Evolutionary conservation across 2,888 invertebrate species (phyloP).

Genomic region (Synanthedon andrenaeformis): DNA sequence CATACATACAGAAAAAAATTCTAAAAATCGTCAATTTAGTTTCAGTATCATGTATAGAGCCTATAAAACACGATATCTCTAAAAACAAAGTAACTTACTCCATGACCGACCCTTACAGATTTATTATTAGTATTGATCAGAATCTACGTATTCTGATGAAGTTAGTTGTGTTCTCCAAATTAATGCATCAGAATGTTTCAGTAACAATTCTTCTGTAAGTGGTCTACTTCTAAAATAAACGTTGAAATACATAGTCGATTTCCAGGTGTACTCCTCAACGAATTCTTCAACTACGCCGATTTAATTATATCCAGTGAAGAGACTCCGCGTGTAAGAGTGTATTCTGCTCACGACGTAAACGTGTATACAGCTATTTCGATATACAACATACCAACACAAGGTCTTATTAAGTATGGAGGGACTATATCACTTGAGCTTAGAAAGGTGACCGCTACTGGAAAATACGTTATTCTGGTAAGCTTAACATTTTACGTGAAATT

Average conservation of each 20-base stretch:
- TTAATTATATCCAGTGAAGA: constrained; percentile 12
- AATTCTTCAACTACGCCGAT: constrained; percentile 16
- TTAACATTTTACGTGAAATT: neutral
- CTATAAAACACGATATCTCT: too few species aligned
- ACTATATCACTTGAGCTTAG: constrained; percentile 22
- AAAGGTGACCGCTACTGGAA: constrained; percentile 11
- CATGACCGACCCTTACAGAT: too few species aligned
- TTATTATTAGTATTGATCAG: too few species aligned
- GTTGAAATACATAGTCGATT: neutral
- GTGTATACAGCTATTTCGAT: constrained; percentile 14
- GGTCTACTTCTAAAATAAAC: too few species aligned
- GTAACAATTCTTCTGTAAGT: too few species aligned
- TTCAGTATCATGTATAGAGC: too few species aligned
- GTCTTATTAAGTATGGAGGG: constrained; percentile 18
- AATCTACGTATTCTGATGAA: too few species aligned
- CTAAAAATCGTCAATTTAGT: too few species aligned
- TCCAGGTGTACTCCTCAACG: constrained; percentile 18
- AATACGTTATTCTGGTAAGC: constrained; percentile 29
- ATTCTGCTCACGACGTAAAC: constrained; percentile 24
- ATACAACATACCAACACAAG: constrained; percentile 10
- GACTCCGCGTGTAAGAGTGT: constrained; percentile 14
- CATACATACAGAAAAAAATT: too few species aligned
- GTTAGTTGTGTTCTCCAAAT: too few species aligned
- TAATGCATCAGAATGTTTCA: too few species aligned
- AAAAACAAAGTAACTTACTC: too few species aligned